These are phyloP conservation scores for Promerops cafer DNA, from an alignment of 2,113 vertebrate genomes.

Conservation along the genomic window DNA sequence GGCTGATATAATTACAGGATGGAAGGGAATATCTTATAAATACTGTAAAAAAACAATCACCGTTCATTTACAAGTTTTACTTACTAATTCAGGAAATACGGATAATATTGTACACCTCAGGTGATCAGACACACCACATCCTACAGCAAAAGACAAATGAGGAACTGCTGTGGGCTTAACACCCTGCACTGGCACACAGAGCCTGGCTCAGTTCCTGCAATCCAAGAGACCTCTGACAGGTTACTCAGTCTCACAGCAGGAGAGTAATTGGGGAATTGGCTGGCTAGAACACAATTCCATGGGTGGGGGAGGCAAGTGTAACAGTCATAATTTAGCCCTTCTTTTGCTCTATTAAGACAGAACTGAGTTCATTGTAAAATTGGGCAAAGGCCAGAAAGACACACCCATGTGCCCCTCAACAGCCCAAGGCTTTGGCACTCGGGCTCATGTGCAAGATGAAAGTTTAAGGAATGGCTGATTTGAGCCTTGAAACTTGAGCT, in stretches of 20 bases:
- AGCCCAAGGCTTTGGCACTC: not conserved
- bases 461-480: not conserved
- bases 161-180: not conserved
- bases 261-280: not conserved
- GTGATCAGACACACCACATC: not conserved
- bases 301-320: not conserved
- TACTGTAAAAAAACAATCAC: not conserved
- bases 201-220: not conserved
- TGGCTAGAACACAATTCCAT: not conserved
- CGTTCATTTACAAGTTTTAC: not conserved
- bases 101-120: not conserved
- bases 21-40: fast-evolving
- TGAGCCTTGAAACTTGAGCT: not conserved
- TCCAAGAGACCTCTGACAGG: not conserved
- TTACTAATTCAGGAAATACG: not conserved
- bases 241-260: not conserved
- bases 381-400: not conserved
- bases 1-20: fast-evolving
- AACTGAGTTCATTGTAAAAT: not conserved
- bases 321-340: not conserved
- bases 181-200: not conserved
- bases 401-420: fast-evolving
- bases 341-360: not conserved
- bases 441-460: not conserved
- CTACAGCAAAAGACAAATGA: not conserved